These are phyloP conservation scores for Plagodis pulveraria DNA, from an alignment of 2,888 invertebrate genomes.

Conservation along the genomic window DNA sequence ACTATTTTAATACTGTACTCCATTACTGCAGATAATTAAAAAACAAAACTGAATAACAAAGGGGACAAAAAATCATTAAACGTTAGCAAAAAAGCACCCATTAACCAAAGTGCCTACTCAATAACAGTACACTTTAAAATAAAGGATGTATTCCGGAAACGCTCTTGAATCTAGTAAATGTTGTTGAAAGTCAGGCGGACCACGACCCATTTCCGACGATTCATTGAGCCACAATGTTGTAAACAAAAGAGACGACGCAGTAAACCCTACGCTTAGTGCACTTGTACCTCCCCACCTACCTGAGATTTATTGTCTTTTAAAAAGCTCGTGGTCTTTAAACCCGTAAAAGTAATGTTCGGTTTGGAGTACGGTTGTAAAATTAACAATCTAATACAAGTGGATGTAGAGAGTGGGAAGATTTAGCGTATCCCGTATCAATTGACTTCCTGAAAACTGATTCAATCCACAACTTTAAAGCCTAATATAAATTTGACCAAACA, in stretches of 20 bases:
- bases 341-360: conserved; percentile 20
- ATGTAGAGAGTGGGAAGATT: too few relatives aligned
- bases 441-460: too few relatives aligned
- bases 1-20: too few relatives aligned
- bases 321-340: conserved; percentile 35
- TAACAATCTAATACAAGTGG: neutral
- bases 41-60: too few relatives aligned
- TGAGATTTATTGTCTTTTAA: conserved; percentile 40
- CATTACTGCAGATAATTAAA: too few relatives aligned
- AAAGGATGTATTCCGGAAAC: conserved; percentile 38
- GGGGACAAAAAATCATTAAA: neutral
- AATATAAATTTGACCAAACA: too few relatives aligned
- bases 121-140: conserved; percentile 46
- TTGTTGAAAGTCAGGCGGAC: conserved; percentile 48
- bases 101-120: conserved; percentile 42
- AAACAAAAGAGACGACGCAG: conserved; percentile 52
- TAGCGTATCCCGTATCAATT: too few relatives aligned
- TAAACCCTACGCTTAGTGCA: conserved; percentile 50
- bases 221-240: conserved; percentile 47
- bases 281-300: conserved; percentile 49
- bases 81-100: conserved; percentile 32
- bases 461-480: too few relatives aligned
- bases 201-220: conserved; percentile 47
- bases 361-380: conserved; percentile 36
- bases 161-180: conserved; percentile 40